A percentile compares a stretch with the other conserved stretches of the same genome.
These are phyloP conservation scores for Stichopus chloronotus DNA, from an alignment of 35 echinoderm and acorn worm species.

Conservation along the genomic window DNA sequence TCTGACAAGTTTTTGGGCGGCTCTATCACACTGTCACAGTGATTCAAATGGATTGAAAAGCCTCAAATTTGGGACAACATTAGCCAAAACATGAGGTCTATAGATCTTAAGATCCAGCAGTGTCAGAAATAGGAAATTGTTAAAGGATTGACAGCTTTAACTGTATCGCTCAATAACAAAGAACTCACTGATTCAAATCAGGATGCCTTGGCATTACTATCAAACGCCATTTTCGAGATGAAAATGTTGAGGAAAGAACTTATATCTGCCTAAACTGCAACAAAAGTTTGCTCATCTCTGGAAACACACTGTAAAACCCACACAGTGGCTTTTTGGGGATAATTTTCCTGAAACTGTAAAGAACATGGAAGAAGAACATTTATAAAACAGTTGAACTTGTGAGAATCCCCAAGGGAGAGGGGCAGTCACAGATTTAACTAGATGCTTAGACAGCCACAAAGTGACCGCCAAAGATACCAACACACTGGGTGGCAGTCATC, in stretches of 20 bases:
- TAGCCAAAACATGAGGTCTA: not conserved
- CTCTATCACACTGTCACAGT: not conserved
- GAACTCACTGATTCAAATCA: constrained; percentile 28
- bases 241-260: constrained; percentile 58
- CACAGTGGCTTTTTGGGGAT: constrained; percentile 56
- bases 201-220: constrained; percentile 38
- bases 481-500: not conserved
- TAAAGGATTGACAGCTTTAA: not conserved
- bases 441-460: not conserved
- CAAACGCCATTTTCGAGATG: constrained; percentile 52
- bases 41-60: not conserved
- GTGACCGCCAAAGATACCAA: not conserved
- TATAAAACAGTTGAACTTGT: constrained; percentile 17
- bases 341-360: constrained; percentile 51
- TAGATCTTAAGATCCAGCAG: constrained; percentile 23
- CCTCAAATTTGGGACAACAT: constrained; percentile 6
- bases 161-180: not conserved
- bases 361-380: constrained; percentile 60
- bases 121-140: not conserved
- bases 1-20: not conserved
- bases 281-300: constrained; percentile 37
- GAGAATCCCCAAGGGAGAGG: not conserved
- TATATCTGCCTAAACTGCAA: constrained; percentile 42
- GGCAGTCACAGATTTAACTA: not conserved
- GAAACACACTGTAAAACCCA: constrained; percentile 21